A percentile compares a stretch with the other conserved stretches of the same genome.
phyloP scores from a whole-genome alignment of 2,113 vertebrate genomes.

The Phalacrocorax pelagicus region DNA sequence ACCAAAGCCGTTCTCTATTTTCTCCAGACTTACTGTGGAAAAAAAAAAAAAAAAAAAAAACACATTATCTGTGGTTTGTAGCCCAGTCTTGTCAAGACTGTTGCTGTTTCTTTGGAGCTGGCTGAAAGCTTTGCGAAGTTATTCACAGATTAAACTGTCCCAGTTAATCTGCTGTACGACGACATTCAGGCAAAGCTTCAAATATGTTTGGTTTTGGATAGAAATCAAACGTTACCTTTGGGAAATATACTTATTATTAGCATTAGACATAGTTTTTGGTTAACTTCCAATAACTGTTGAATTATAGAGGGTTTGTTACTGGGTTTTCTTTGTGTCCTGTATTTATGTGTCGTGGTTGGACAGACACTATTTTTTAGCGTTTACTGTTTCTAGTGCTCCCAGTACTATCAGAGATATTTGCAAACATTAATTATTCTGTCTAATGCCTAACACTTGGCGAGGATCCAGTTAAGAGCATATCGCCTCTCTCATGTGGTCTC shows the following conservation, averaged over 20 bases:
- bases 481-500: not conserved
- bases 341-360: not conserved
- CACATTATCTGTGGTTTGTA: not conserved
- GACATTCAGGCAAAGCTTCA: not conserved
- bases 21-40: not conserved
- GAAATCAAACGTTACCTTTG: conserved; percentile 37
- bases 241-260: conserved; percentile 46
- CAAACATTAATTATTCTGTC: not conserved
- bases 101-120: not conserved
- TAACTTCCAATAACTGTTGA: not conserved
- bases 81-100: not conserved
- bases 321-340: not conserved
- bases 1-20: not conserved
- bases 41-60: not conserved
- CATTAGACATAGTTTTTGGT: conserved; percentile 6
- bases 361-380: not conserved
- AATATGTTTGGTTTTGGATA: not conserved
- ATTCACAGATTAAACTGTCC: not conserved
- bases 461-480: not conserved
- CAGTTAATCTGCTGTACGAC: not conserved
- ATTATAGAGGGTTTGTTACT: not conserved
- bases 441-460: fast-evolving
- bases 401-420: not conserved
- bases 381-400: not conserved
- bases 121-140: not conserved